These are phyloP conservation scores for Adelognathus sp. DNA, from an alignment of 2,888 invertebrate species.

Conservation along the genomic window DNA sequence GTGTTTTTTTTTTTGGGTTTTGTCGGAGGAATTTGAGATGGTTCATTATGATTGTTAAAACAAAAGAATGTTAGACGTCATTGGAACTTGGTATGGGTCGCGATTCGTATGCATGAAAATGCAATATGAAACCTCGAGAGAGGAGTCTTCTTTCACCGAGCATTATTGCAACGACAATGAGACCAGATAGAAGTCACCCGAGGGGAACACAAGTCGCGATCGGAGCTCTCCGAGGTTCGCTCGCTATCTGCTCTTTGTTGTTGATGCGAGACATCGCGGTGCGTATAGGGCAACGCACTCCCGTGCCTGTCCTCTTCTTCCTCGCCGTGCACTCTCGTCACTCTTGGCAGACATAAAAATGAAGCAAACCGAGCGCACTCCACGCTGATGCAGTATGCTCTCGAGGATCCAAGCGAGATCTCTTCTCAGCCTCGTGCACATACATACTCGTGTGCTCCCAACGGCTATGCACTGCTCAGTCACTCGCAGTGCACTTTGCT, in stretches of 20 bases:
- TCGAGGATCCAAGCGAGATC: conserved; percentile 35
- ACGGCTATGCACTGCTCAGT: background rate
- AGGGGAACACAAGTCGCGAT: conserved; percentile 40
- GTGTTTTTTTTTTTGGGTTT: background rate
- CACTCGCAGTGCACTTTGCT: conserved; percentile 44
- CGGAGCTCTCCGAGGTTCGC: conserved; percentile 29
- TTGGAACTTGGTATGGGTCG: conserved; percentile 18
- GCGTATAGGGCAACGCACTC: conserved; percentile 62
- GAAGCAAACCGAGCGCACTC: conserved; percentile 56
- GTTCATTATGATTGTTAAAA: background rate
- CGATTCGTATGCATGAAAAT: background rate
- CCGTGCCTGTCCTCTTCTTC: conserved; percentile 41
- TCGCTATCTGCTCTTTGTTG: conserved; percentile 58
- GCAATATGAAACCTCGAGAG: conserved; percentile 9
- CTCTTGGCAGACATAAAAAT: conserved; percentile 72
- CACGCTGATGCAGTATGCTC: background rate
- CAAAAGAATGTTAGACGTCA: background rate
- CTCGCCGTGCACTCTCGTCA: conserved; percentile 61
- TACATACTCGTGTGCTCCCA: background rate
- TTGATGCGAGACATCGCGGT: conserved; percentile 56
- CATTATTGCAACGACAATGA: conserved; percentile 54
- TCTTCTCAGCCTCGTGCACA: background rate
- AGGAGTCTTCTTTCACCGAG: conserved; percentile 21
- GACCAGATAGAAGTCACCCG: conserved; percentile 54
- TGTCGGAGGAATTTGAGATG: background rate